A percentile compares a stretch with the other conserved stretches of the same genome.
Conservation (phyloP, 2,113 vertebrate species). For the Pungitius pungitius region DNA sequence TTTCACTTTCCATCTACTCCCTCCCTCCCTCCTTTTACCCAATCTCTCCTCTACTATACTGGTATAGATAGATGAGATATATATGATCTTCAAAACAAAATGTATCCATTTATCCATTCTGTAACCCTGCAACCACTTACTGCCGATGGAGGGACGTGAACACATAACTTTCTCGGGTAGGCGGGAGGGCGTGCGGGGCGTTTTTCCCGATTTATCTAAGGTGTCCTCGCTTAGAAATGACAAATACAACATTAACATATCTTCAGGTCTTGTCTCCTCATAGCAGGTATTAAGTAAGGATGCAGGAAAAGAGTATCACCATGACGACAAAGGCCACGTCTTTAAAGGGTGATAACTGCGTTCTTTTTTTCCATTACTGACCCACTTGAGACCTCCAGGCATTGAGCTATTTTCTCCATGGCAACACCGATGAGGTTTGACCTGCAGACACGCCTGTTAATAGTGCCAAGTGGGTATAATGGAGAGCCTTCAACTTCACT, state of each 20-base stretch:
- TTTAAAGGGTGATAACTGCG: conserved; percentile 31
- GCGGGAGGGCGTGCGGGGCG: background rate
- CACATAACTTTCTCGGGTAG: conserved; percentile 36
- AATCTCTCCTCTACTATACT: conserved; percentile 46
- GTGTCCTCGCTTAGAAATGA: conserved; percentile 13
- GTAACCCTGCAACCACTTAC: conserved; percentile 26
- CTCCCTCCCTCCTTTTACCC: conserved; percentile 57
- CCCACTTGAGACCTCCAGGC: conserved; percentile 41
- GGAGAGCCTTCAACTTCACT: conserved; percentile 2
- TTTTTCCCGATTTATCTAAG: background rate
- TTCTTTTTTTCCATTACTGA: conserved; percentile 24
- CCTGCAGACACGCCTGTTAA: conserved; percentile 16
- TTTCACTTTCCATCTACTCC: conserved; percentile 58
- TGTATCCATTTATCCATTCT: conserved; percentile 56
- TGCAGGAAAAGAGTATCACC: background rate
- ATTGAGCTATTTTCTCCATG: conserved; percentile 43
- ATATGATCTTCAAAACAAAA: conserved; percentile 64
- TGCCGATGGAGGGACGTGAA: conserved; percentile 45
- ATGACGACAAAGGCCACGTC: conserved; percentile 23
- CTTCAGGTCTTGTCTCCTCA: conserved; percentile 28
- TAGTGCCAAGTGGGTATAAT: conserved; percentile 21
- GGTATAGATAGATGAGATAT: conserved; percentile 63
- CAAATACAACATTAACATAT: conserved; percentile 26
- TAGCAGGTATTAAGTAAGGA: background rate
- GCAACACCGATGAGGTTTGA: conserved; percentile 37